Conservation (phyloP, 2,888 invertebrate genomes). For the Drosophila prostipennis region DNA sequence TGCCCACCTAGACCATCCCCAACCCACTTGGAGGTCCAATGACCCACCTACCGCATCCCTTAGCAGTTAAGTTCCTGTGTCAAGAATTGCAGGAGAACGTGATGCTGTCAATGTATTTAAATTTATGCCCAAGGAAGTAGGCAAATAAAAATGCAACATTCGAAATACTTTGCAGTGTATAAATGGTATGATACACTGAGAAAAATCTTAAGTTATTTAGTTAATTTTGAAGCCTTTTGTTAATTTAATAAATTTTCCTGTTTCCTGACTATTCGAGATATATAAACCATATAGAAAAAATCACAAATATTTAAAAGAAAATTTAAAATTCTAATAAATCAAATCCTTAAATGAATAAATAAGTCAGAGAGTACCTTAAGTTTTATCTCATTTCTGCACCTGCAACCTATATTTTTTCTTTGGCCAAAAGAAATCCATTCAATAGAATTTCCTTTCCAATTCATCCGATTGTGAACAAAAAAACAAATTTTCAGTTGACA, state of each 20-base stretch:
- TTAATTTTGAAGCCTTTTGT: too few species aligned
- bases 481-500: conserved; percentile 55
- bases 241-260: too few species aligned
- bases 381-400: background rate
- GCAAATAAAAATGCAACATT: conserved; percentile 16
- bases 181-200: background rate
- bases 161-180: background rate
- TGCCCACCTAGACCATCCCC: conserved; percentile 10
- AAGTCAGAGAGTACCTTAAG: background rate
- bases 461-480: conserved; percentile 42
- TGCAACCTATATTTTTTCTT: background rate
- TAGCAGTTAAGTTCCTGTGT: background rate
- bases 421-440: conserved; percentile 3
- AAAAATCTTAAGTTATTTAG: background rate
- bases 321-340: background rate
- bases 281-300: too few species aligned
- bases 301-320: background rate
- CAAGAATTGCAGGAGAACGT: conserved; percentile 45
- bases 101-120: conserved; percentile 53
- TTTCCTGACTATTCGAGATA: too few species aligned
- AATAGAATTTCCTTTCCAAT: conserved; percentile 14
- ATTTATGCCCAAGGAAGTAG: conserved; percentile 35
- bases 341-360: background rate
- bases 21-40: conserved; percentile 1
- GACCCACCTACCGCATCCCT: background rate